Evolutionary conservation across 2,797 vertebrate species (phyloP), one percentile per base, ranked within the genome.

Genomic region (Urocyon cinereoargenteus): DNA sequence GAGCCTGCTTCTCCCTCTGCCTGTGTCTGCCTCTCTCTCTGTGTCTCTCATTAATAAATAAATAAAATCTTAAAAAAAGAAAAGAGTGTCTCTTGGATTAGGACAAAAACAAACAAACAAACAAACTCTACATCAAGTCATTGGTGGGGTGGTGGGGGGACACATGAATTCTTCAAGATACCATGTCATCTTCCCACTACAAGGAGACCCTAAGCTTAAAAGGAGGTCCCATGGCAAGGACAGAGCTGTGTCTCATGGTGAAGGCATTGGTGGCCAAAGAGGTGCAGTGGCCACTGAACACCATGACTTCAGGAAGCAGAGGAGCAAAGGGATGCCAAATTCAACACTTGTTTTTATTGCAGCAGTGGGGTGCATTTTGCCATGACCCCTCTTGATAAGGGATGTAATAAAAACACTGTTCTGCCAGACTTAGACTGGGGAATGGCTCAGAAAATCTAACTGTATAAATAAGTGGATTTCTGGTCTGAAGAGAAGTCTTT

Each of bases 251-350:
- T 75, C 36, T 21, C 19, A 88, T 87, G 31, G 26, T 14, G 18
- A 61, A 64, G 31, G 5, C 24, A 26, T 86, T 40, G 6, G 0
- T 2, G 22, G 28, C 21, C 83, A 89, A 26, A n/a, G 9, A 59
- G 53, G 45, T 0, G 15, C 16, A 14, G 3, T 0, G 3, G 16
- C 34, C 6, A 0, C 24, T 75, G 51, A 59, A 34, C 3, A n/a
- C 49, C 79, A 79, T 31, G 49, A 49, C 34, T 79, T 51, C 10
- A 28, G 26, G 70, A 36, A 5, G 16, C 3, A 34, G 31, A 34
- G 8, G n/a, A 13, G 13, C 18, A 57, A 59, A 22, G 36, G 4
- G 13, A 12, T 12, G 6, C 19, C 31, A 31, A 26, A 49, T 16
- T 26, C n/a, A n/a, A 45, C 11, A 26, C 24, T 85, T 83, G 28